phyloP scores from a whole-genome alignment of 2,888 invertebrate species.

The Macaria liturata region DNA sequence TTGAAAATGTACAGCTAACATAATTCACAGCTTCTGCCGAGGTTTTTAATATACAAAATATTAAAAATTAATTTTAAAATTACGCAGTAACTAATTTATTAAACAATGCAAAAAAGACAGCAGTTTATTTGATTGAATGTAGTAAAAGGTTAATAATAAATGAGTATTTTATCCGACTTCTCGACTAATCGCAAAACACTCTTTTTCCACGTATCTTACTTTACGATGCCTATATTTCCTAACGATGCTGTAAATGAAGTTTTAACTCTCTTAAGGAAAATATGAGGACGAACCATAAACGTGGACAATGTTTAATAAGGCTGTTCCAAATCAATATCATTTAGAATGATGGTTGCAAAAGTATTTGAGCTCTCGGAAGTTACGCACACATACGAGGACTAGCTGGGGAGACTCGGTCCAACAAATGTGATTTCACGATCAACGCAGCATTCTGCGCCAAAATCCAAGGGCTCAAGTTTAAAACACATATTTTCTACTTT shows the following conservation, averaged over 20 bases:
- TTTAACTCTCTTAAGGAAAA: constrained; percentile 9
- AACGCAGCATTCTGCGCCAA: too few relatives aligned
- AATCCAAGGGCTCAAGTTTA: too few relatives aligned
- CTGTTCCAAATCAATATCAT: constrained; percentile 1
- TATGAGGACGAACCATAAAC: constrained; percentile 10
- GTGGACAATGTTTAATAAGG: constrained; percentile 12
- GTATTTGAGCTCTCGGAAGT: not conserved
- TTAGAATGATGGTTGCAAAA: not conserved
- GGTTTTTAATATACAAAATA: constrained; percentile 30
- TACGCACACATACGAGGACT: too few relatives aligned
- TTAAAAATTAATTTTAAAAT: constrained; percentile 16
- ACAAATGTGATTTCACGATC: too few relatives aligned
- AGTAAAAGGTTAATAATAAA: too few relatives aligned
- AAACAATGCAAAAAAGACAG: not conserved
- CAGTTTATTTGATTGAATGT: too few relatives aligned
- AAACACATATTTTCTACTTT: too few relatives aligned
- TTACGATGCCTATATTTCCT: too few relatives aligned
- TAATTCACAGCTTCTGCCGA: constrained; percentile 47
- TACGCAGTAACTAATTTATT: constrained; percentile 1
- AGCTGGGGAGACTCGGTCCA: too few relatives aligned
- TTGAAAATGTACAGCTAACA: constrained; percentile 46
- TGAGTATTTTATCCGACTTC: too few relatives aligned
- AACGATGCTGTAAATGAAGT: constrained; percentile 17
- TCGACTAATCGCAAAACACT: too few relatives aligned
- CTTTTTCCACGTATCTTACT: too few relatives aligned